Percentiles rank a stretch among this genome's conserved stretches.
Evolutionary conservation across 2,113 vertebrate genomes (phyloP).

Genomic region (Dissostichus mawsoni): DNA sequence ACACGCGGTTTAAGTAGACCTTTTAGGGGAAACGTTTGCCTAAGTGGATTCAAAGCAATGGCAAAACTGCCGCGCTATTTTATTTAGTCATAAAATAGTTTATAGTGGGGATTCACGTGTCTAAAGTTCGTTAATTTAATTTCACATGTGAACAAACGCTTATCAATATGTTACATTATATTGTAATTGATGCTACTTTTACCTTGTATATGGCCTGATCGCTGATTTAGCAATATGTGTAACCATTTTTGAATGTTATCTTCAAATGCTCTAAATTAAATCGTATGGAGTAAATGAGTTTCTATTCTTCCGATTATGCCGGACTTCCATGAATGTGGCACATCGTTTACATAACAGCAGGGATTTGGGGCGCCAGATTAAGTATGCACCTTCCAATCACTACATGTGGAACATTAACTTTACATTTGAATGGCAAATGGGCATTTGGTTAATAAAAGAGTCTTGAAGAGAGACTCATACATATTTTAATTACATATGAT

Average conservation of each 20-base stretch:
- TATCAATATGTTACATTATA: too few species aligned
- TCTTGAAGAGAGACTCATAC: too few species aligned
- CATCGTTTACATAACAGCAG: slow-evolving; percentile 15
- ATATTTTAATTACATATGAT: too few species aligned
- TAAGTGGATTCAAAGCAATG: not conserved
- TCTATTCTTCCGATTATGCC: slow-evolving; percentile 12
- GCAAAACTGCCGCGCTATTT: not conserved
- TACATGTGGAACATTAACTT: too few species aligned
- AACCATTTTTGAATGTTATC: not conserved
- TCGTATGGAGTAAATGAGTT: too few species aligned
- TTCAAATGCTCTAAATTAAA: not conserved
- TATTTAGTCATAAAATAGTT: not conserved
- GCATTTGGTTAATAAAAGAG: too few species aligned
- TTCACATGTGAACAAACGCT: not conserved
- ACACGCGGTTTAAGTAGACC: rapidly evolving
- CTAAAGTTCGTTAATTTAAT: not conserved
- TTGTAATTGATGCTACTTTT: not conserved
- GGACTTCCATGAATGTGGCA: slow-evolving; percentile 9
- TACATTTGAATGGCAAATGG: too few species aligned
- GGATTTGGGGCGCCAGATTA: slow-evolving; percentile 62
- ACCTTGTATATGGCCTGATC: not conserved
- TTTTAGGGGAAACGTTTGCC: not conserved
- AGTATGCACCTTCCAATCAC: not conserved
- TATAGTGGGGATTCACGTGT: too few species aligned
- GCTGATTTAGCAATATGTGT: not conserved